Conservation (phyloP, 1,140 invertebrate species). For the Phenacoccus solenopsis region DNA sequence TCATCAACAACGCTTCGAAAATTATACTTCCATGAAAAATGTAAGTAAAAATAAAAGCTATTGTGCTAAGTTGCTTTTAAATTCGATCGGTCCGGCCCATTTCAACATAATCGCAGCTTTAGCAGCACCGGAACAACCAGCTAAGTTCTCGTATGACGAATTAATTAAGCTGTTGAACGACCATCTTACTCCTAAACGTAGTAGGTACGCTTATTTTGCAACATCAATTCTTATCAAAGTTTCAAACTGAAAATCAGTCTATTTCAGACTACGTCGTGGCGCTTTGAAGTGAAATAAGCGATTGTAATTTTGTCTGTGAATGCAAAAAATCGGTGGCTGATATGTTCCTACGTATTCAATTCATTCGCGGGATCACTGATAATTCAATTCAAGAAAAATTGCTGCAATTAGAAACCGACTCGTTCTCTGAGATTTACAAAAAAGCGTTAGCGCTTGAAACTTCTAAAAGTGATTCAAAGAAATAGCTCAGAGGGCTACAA, state of each 20-base stretch:
- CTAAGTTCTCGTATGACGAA: constrained; percentile 22
- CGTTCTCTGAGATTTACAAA: neutral
- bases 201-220: constrained; percentile 24
- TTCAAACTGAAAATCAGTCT: constrained; percentile 25
- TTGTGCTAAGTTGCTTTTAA: neutral
- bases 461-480: neutral
- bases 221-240: constrained; percentile 27
- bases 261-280: constrained; percentile 26
- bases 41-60: neutral
- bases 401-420: constrained; percentile 19
- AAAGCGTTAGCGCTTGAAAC: neutral
- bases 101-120: neutral
- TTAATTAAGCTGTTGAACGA: constrained; percentile 24
- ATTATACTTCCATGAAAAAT: constrained; percentile 16
- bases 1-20: constrained; percentile 20
- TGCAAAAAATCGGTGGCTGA: constrained; percentile 26
- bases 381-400: constrained; percentile 25
- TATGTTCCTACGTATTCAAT: constrained; percentile 28
- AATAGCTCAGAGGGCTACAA: no score
- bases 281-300: constrained; percentile 20
- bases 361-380: constrained; percentile 28
- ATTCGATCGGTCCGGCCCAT: neutral
- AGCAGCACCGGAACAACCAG: neutral
- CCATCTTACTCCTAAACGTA: constrained; percentile 25
- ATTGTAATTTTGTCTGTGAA: constrained; percentile 22